Evolutionary conservation across 2,113 vertebrate genomes (phyloP).

Genomic region (Zosterops hypoxanthus): DNA sequence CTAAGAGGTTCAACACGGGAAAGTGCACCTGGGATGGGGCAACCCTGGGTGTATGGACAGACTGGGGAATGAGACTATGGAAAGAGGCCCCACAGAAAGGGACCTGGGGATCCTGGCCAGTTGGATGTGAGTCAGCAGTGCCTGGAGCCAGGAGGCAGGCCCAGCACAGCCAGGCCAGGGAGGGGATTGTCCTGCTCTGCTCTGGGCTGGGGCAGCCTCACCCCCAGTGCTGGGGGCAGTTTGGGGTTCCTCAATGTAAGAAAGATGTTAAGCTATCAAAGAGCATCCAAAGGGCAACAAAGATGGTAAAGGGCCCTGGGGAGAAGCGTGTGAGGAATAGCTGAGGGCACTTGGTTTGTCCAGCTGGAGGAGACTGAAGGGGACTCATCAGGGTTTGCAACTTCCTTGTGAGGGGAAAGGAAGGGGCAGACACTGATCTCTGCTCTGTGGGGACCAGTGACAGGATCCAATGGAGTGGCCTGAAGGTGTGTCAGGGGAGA

Average conservation of each 20-base stretch:
- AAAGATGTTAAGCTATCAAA: background rate
- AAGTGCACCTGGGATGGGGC: no score
- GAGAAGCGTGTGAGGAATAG: background rate
- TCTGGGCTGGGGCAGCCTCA: background rate
- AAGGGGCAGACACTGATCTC: background rate
- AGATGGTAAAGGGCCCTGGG: background rate
- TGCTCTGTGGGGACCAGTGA: background rate
- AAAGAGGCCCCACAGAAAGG: background rate
- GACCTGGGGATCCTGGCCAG: background rate
- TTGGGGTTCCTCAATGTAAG: background rate
- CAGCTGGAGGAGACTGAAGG: background rate
- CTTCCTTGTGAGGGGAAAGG: background rate
- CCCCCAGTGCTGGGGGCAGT: background rate
- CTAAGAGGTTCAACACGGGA: background rate
- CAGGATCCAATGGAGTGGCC: fast-evolving
- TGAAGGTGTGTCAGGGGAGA: background rate
- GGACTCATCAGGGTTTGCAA: fast-evolving
- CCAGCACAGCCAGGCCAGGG: background rate
- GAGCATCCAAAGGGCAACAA: background rate
- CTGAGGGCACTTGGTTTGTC: background rate
- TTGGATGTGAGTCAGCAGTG: background rate
- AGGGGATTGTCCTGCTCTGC: background rate
- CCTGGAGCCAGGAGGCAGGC: background rate
- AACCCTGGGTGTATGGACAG: background rate
- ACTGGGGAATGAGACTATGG: background rate